Base-by-base conservation (phyloP, 2,888 invertebrate species). In the Ypsolopha scabrella region DNA sequence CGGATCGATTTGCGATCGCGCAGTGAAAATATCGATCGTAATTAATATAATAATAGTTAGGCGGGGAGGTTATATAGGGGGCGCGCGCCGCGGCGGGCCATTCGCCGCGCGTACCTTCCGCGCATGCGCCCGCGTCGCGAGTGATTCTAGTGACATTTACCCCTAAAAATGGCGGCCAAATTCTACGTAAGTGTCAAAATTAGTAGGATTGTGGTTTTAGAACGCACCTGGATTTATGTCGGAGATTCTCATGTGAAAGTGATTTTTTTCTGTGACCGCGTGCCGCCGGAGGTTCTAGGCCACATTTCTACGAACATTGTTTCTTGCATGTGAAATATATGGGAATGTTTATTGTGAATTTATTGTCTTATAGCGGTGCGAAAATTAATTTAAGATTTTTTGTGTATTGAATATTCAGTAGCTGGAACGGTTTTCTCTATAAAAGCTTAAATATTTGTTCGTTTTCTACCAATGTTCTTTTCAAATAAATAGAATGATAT, bases 121-220 rank as follows among this genome's bases (percentile, higher is more conserved):
- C 82, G 82, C 80, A 74, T 70, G 76, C 68, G 75, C 71, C 64
- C 68, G 73, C 65, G 62, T 68, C 82, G 80, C 80, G 81, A 76
- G 80, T 80, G 80, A 78, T 63, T 68, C 56, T 7, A 70, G 73
- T 78, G 72, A 75, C 70, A 77, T 68, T 76, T 78, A 71, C 69
- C 70, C 67, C 57, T 60, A 70, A 80, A 74, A 65, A 85, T 85
- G 85, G 78, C 82, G 75, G 76, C 80, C 70, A 82, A 81, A 81
- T 68, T 83, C 74, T 83, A 83, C 80, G 85, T 85, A 85, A 85
- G 85, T 85, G 85, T 77, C 77, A 79, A 74, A 69, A 60, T 24
- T 58, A 59, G 37, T 67, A 68, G 76, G 70, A 72, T 61, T 80
- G 80, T 79, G 81, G 81, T 80, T 75, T 71, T 71, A 75, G 80